phyloP scores from a whole-genome alignment of 1,140 invertebrate species.

The Ostrea denselamellosa region DNA sequence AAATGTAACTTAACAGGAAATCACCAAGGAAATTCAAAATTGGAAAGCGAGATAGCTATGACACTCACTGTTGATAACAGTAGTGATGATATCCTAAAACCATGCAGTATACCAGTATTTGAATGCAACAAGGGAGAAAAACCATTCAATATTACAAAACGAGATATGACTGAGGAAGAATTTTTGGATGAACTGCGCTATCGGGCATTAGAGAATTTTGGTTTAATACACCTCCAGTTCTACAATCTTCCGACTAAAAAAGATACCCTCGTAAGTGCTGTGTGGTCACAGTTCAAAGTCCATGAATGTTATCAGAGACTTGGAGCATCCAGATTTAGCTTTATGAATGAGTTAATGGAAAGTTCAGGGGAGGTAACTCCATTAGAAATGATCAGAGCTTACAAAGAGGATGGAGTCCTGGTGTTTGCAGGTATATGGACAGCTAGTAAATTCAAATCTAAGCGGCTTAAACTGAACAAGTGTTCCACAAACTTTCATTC shows the following conservation, averaged over 20 bases:
- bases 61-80: not conserved
- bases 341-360: constrained; percentile 64
- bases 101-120: not conserved
- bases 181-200: constrained; percentile 63
- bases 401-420: constrained; percentile 59
- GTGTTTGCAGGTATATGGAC: constrained; percentile 65
- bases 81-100: not conserved
- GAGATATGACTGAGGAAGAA: constrained; percentile 60
- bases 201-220: constrained; percentile 44
- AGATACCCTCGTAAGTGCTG: constrained; percentile 57
- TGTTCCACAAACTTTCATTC: constrained; percentile 37
- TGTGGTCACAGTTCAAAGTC: constrained; percentile 52
- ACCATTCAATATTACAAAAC: constrained; percentile 22
- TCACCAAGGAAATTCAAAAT: not conserved
- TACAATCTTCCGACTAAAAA: constrained; percentile 50
- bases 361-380: constrained; percentile 55
- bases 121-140: not conserved
- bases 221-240: constrained; percentile 60
- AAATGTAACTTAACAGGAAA: not conserved
- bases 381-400: constrained; percentile 57
- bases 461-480: constrained; percentile 11
- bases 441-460: constrained; percentile 33
- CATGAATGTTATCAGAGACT: constrained; percentile 61
- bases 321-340: constrained; percentile 62
- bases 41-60: not conserved